Base-by-base conservation (phyloP, 2,797 vertebrate species). In the Typhlichthys eigenmanni region DNA sequence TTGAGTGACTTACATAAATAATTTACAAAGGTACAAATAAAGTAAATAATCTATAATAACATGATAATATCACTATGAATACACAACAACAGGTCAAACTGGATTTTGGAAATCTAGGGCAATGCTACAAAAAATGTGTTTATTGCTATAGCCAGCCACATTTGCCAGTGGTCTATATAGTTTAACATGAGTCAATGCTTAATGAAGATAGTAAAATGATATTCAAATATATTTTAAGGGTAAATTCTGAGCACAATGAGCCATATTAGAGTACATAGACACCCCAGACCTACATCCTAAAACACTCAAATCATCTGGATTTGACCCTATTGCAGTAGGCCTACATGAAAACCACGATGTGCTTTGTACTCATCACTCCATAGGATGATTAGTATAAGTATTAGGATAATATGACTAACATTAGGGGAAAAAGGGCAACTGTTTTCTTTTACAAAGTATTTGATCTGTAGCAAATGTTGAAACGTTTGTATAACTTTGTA, bases 161-260 rank as follows among this genome's bases (percentile, higher is more conserved):
- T 63, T 66, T 24, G 50, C 19, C 48, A 46, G n/a, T 24, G 19
- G 67, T 71, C 53, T 63, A 50, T 60, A 29, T 29, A 29, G 24
- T 29, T 29, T 29, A 24, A 24, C 24, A 24, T 24, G 24, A 29
- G 24, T 29, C 24, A 29, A 29, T 29, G 24, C 24, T 29, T 29
- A 29, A 29, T 29, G 24, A 29, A 29, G 24, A 29, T 29, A 29
- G 24, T 24, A 55, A 64, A 50, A 57, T 54, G 58, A 66, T 75
- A 71, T 59, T 51, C 74, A 77, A 81, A 76, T 75, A 77, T 57
- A 81, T 84, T 83, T 85, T 75, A 83, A 72, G 13, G 47, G 57
- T 58, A 47, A 47, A 69, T 80, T 78, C 78, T 74, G 74, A 68
- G 68, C 60, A 71, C 2, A 60, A 43, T 81, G 72, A 84, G 67